Percentiles rank a stretch among this genome's conserved stretches.
These are phyloP conservation scores for Proisotoma minuta DNA, from an alignment of 2,888 invertebrate genomes.

Conservation along the genomic window DNA sequence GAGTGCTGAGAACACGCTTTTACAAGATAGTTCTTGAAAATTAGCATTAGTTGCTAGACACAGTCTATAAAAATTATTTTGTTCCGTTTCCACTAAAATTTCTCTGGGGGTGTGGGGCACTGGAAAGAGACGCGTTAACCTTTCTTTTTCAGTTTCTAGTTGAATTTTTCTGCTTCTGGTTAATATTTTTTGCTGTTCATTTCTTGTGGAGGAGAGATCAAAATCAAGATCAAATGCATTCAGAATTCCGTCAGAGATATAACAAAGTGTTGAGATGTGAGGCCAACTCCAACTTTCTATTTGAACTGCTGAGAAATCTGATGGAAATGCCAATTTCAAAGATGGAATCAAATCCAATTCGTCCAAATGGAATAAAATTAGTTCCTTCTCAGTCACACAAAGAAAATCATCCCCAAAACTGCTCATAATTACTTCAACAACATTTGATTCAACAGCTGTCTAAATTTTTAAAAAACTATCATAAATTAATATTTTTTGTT, in stretches of 20 bases:
- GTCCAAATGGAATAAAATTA: slow-evolving; percentile 16
- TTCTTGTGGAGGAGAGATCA: no score
- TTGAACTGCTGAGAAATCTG: not conserved
- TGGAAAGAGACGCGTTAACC: no score
- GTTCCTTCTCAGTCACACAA: slow-evolving; percentile 17
- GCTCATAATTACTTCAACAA: slow-evolving; percentile 32
- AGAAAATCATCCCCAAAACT: slow-evolving; percentile 42
- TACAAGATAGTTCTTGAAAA: no score
- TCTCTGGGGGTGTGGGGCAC: no score
- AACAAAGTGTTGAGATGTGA: slow-evolving; percentile 24
- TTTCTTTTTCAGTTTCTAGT: no score
- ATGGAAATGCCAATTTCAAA: not conserved
- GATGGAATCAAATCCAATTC: not conserved
- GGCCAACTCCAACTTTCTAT: slow-evolving; percentile 42
- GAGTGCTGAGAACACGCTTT: no score
- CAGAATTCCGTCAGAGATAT: slow-evolving; percentile 3
- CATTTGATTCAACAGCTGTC: slow-evolving; percentile 13
- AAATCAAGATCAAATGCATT: not conserved
- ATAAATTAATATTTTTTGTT: not conserved
- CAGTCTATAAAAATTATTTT: no score
- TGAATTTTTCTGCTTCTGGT: no score
- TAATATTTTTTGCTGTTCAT: no score
- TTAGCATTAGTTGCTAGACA: no score
- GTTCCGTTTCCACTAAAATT: no score
- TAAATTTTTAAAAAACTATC: slow-evolving; percentile 1